Percentiles rank a stretch among this genome's conserved stretches.
phyloP scores from a whole-genome alignment of 1,140 invertebrate genomes.

The Latrodectus geometricus region DNA sequence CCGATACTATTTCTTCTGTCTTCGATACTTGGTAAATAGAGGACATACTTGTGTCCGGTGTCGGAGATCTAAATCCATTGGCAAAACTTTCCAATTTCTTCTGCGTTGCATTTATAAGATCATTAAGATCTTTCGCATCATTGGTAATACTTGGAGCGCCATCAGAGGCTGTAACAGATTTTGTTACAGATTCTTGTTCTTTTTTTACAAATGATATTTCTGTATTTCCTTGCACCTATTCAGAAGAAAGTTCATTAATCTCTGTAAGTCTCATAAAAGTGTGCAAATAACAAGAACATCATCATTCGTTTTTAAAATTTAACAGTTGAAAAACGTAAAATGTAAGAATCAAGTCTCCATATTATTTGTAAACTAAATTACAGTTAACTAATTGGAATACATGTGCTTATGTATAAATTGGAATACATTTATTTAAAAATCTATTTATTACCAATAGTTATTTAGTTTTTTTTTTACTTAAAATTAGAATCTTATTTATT shows the following conservation, averaged over 20 bases:
- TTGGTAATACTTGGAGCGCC: slow-evolving; percentile 1
- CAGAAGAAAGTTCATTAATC: background rate
- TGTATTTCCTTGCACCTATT: slow-evolving; percentile 27
- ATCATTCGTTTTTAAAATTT: background rate
- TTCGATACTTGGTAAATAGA: background rate
- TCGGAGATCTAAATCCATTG: background rate
- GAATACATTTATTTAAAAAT: too few relatives aligned
- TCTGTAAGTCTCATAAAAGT: background rate
- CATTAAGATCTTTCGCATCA: slow-evolving; percentile 39
- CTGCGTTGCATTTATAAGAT: slow-evolving; percentile 47
- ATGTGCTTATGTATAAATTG: too few relatives aligned
- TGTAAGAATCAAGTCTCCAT: background rate
- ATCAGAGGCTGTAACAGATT: background rate
- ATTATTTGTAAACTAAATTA: too few relatives aligned
- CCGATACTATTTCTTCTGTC: slow-evolving; percentile 15
- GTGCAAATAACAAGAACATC: background rate
- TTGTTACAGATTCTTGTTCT: slow-evolving; percentile 40
- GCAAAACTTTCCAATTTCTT: slow-evolving; percentile 38
- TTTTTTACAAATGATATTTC: slow-evolving; percentile 35
- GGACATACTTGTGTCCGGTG: background rate
- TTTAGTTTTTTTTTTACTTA: too few relatives aligned
- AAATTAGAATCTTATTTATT: too few relatives aligned
- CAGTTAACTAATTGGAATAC: too few relatives aligned
- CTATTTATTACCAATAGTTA: too few relatives aligned
- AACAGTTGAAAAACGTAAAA: background rate